Base-by-base conservation (phyloP, 2,888 invertebrate genomes). In the Agrilus biguttatus region DNA sequence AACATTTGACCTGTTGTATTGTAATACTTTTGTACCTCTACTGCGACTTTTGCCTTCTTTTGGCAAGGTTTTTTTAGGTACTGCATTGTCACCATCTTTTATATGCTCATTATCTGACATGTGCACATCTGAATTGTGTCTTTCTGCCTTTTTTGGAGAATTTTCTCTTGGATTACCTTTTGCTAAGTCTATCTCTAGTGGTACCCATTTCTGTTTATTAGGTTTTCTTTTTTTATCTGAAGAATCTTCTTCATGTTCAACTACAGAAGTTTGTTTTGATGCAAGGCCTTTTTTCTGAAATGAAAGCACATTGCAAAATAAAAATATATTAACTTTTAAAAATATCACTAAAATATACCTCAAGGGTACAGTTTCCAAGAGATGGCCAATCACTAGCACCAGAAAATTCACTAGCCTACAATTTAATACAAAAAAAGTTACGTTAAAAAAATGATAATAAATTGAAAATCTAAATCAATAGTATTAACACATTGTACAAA, bases 341-440 rank as follows among this genome's bases (percentile, higher is more conserved):
- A 17, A 17, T 36, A 17, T 36, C 10, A 14, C 8, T 17, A n/a
- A 13, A 56, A 64, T 66, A 59, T 63, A 71, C 71, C 67, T 58
- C 58, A 39, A 47, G 66, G 60, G 71, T 70, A 64, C 72, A 75
- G 62, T 79, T 76, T 53, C 86, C 85, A 52, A 92, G 72, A 53
- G 89, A 81, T 55, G 93, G 92, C 92, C 92, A 93, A 67, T 91
- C 91, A 53, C 85, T 83, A 56, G 84, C 84, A 69, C 90, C 87
- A 51, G 83, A 78, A 68, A 91, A 85, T 67, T 86, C 84, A 62
- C 85, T 84, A 50, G 85, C 84, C 88, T 89, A 73, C 6, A 70
- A 69, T 58, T 57, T 55, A 52, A 50, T 14, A 17, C 8, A 8
- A 37, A 37, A 3, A 37, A 3, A 14, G 8, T 19, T 5, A 28